These are phyloP conservation scores for Oreotrochilus melanogaster DNA, from an alignment of 2,113 vertebrate species.

Conservation along the genomic window DNA sequence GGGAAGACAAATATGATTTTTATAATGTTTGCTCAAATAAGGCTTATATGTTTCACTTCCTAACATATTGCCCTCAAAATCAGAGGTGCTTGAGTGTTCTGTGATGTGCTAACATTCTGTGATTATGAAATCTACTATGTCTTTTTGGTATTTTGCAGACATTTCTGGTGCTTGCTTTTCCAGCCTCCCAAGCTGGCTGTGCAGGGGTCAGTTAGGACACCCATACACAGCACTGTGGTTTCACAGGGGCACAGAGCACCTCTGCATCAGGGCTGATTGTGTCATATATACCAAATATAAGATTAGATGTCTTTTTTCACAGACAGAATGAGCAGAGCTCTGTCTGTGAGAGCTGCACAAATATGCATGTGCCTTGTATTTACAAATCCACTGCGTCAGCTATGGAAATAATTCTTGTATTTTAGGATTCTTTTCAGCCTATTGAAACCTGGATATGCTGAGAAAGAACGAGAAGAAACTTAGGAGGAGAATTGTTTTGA, in stretches of 20 bases:
- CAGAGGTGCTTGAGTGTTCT: neutral
- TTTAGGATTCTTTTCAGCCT: neutral
- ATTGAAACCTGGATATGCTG: neutral
- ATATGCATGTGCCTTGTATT: neutral
- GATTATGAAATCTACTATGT: neutral
- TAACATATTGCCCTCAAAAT: neutral
- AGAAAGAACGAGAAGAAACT: neutral
- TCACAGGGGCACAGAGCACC: neutral
- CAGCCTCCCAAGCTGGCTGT: neutral
- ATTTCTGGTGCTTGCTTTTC: accelerated
- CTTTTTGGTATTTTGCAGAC: neutral
- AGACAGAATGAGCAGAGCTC: neutral
- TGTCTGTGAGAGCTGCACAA: neutral
- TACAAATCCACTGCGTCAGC: neutral
- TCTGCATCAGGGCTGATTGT: neutral
- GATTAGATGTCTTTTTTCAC: neutral
- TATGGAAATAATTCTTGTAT: neutral
- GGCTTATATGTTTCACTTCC: neutral
- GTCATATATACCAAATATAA: too few species aligned
- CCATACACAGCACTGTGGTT: neutral
- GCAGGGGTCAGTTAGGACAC: neutral
- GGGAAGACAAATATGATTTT: neutral
- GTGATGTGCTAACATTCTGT: accelerated
- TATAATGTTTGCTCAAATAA: neutral
- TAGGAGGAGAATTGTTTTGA: neutral